Conservation (phyloP, 2,797 vertebrate species). For the Coendou prehensilis region DNA sequence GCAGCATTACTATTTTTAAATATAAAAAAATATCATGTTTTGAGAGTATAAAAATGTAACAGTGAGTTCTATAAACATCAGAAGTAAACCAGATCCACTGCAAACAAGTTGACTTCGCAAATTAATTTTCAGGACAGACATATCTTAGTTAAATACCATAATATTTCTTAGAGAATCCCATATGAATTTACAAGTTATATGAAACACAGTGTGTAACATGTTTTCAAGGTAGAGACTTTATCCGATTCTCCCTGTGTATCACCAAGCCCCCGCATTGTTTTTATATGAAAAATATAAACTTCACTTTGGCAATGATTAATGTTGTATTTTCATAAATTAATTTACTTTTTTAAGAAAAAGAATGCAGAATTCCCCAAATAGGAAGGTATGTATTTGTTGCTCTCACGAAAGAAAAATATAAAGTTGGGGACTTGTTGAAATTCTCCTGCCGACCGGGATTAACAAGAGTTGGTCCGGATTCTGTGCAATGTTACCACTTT, state of each 20-base stretch:
- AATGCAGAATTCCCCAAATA: constrained; percentile 67
- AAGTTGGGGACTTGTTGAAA: constrained; percentile 75
- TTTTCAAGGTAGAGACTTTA: background rate
- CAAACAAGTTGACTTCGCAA: background rate
- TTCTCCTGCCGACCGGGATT: constrained; percentile 78
- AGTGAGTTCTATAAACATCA: background rate
- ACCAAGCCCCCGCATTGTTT: background rate
- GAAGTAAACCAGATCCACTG: background rate
- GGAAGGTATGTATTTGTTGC: fast-evolving
- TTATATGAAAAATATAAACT: background rate
- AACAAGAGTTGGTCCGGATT: constrained; percentile 82
- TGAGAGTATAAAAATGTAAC: background rate
- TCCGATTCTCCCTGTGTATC: background rate
- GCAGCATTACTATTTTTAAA: background rate
- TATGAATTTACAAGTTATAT: background rate
- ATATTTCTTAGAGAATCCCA: background rate
- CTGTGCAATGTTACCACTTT: constrained; percentile 88
- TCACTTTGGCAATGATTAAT: background rate
- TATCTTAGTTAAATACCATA: background rate
- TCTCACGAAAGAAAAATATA: constrained; percentile 52
- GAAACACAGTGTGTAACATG: background rate
- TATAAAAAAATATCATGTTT: background rate
- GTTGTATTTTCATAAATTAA: constrained; percentile 53
- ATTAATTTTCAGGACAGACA: background rate
- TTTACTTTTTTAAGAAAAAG: constrained; percentile 74